Base-by-base conservation (phyloP, 2,888 invertebrate species). In the Reticulitermes lucifugus region DNA sequence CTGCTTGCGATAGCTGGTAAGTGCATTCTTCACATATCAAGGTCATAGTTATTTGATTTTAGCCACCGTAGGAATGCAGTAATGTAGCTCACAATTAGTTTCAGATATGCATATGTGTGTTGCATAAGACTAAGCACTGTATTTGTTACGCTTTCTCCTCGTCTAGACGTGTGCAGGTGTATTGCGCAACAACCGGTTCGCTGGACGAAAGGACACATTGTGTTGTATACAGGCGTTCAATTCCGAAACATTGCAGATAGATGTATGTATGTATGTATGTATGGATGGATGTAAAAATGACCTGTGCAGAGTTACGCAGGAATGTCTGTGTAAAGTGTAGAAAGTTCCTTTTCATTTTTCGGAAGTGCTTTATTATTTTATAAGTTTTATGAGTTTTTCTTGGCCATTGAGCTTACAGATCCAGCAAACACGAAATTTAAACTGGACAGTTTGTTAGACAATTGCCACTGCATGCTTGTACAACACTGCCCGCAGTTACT, bases 1-100 rank as follows among this genome's bases (percentile, higher is more conserved):
- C 3, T 77, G 35, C 77, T 77, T 46, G 46, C 43, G 77, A 77
- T 46, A 77, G 77, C 77, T 46, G 77, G 77, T 77, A 46, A 77
- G 77, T 77, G 22, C 29, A n/a, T 46, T 25, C 25, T 65, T 65
- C 25, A 55, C 14, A 25, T n/a, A 65, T 10, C 65, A n/a, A 65
- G 25, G 25, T 25, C 65, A n/a, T 65, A n/a, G 65, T 25, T 65
- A 25, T 65, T 65, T 55, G 14, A 55, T 18, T 51, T 51, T 51
- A 51, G 51, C 14, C 14, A 14, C 9, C 6, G 51, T 9, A 51
- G 51, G 60, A 60, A 21, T n/a, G 25, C 25, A n/a, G 18, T 18
- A 12, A 18, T 55, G 12, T 55, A 18, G 55, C 5, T 55, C 9
- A 25, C n/a, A 65, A 9, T 65, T 18, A n/a, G 60, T 7, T 65